These are phyloP conservation scores for Esperia sulphurella DNA, from an alignment of 2,888 invertebrate genomes.

Conservation along the genomic window DNA sequence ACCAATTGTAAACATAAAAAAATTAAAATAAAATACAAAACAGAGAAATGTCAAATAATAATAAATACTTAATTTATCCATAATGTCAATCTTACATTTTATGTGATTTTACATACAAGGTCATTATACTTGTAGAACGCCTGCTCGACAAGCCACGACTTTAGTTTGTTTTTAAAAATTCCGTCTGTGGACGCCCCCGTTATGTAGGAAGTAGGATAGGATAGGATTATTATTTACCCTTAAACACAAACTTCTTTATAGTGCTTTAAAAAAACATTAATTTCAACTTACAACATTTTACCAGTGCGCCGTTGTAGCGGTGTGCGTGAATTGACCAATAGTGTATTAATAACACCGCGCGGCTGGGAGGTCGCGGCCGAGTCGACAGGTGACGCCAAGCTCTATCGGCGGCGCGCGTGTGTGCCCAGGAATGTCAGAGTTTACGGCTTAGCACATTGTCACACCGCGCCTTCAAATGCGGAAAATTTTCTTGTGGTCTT, in stretches of 20 bases:
- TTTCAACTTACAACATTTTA: background rate
- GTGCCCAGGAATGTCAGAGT: conserved; percentile 71
- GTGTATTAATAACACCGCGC: conserved; percentile 54
- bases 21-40: too few species aligned
- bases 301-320: conserved; percentile 13
- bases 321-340: conserved; percentile 70
- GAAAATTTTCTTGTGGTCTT: background rate
- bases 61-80: too few species aligned
- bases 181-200: too few species aligned
- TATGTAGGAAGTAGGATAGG: too few species aligned
- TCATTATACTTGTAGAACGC: too few species aligned
- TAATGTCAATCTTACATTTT: too few species aligned
- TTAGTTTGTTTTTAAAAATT: too few species aligned
- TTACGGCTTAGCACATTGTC: conserved; percentile 38
- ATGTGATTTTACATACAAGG: too few species aligned
- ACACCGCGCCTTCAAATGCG: conserved; percentile 15
- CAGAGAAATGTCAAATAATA: too few species aligned
- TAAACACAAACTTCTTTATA: background rate
- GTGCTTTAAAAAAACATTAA: background rate
- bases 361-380: conserved; percentile 67
- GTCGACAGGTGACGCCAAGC: conserved; percentile 63
- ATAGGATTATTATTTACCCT: too few species aligned
- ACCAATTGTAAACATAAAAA: too few species aligned
- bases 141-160: too few species aligned
- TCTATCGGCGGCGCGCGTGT: conserved; percentile 33